Base-by-base conservation (phyloP, 2,113 vertebrate genomes). In the Camelus bactrianus region DNA sequence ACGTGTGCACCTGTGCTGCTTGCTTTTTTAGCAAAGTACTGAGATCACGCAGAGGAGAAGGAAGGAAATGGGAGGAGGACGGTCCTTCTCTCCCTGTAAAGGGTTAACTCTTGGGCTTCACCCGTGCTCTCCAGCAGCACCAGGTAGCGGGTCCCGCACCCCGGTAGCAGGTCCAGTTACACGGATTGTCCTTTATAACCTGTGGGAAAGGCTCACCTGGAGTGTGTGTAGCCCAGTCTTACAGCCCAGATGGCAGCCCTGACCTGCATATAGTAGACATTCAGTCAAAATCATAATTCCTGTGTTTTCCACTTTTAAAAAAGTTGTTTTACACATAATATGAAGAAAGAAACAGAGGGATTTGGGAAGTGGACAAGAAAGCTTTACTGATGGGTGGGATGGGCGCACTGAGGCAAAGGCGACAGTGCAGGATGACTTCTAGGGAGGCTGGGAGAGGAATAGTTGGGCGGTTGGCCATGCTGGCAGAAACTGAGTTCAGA, bases 141-240 rank as follows among this genome's bases (percentile, higher is more conserved):
- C 35, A 46, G 30, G 22, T 8, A 2, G 7, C 2, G 67, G 3
- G 1, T n/a, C 72, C 20, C 38, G 46, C 20, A 13, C 12, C 14
- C 4, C 3, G 73, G 46, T 4, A 16, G n/a, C 28, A 6, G 46
- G 22, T 72, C 52, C 64, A 6, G 24, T 14, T 15, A 2, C 32
- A 15, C 0, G 3, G 20, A 24, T 6, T 8, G 8, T 14, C 19
- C n/a, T 0, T 50, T 46, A 38, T 15, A 2, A 17, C 16, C 76
- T 28, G 8, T 48, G 64, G 28, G 42, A 8, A 28, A 48, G 62
- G 54, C 79, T 46, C 14, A 7, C 22, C 24, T 3, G 24, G 60
- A n/a, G 24, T 50, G 38, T 30, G 22, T 13, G 5, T 20, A 14
- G 28, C 69, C 10, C 1, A 46, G 30, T 35, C 22, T 28, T 38